Conservation (phyloP, 2,113 vertebrate genomes). For the Barbus barbus region DNA sequence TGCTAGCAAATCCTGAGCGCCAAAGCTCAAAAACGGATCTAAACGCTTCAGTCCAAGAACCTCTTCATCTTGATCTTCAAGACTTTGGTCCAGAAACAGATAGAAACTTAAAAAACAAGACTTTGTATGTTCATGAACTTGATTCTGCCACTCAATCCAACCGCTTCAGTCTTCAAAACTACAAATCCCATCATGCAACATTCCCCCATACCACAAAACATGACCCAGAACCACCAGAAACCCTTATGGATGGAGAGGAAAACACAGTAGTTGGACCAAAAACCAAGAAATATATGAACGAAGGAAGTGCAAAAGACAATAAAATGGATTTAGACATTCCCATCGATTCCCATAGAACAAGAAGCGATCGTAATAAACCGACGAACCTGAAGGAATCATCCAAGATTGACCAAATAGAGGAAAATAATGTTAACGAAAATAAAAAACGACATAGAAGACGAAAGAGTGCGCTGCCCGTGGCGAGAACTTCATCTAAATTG, state of each 20-base stretch:
- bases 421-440: not conserved
- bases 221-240: not conserved
- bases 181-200: not conserved
- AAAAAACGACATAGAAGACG: not conserved
- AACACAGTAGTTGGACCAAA: not conserved
- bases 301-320: too few relatives aligned
- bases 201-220: not conserved
- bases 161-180: not conserved
- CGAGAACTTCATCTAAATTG: not conserved
- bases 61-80: not conserved
- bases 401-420: not conserved
- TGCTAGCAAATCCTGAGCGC: not conserved
- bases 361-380: not conserved
- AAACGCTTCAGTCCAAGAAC: not conserved
- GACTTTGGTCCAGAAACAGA: too few relatives aligned
- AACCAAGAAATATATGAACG: fast-evolving
- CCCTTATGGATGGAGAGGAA: not conserved
- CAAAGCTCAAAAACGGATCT: not conserved
- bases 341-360: not conserved
- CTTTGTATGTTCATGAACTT: not conserved
- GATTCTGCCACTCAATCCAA: not conserved
- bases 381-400: too few relatives aligned
- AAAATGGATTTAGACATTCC: not conserved
- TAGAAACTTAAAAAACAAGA: not conserved
- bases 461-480: fast-evolving